Evolutionary conservation across 2,113 vertebrate species (phyloP).

Genomic region (Python bivittatus): DNA sequence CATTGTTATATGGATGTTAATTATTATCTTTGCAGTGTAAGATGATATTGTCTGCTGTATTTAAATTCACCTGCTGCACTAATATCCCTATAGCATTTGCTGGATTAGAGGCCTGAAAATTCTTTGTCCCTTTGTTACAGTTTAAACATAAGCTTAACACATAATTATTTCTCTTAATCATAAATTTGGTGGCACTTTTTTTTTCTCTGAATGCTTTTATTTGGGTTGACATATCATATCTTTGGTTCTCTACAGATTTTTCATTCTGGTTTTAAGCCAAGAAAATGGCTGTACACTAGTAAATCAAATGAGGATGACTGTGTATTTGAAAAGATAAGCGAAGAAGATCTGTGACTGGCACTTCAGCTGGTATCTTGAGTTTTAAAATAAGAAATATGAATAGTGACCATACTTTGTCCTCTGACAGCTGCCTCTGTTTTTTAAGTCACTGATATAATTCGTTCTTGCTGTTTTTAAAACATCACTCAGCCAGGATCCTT

Average conservation of each 20-base stretch:
- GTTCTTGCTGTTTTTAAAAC: neutral
- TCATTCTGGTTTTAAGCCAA: constrained; percentile 23
- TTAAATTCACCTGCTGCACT: neutral
- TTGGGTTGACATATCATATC: neutral
- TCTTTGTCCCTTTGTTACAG: neutral
- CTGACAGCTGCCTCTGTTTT: neutral
- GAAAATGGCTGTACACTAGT: neutral
- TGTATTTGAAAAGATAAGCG: constrained; percentile 35
- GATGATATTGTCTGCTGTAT: neutral
- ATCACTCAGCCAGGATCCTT: neutral
- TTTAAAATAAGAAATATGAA: neutral
- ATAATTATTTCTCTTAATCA: neutral
- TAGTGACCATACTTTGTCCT: neutral
- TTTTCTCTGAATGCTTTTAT: neutral
- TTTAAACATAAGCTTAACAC: neutral
- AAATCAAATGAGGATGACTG: constrained; percentile 12
- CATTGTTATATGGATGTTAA: neutral
- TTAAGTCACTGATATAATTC: neutral
- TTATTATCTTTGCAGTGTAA: neutral
- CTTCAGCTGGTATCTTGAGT: neutral
- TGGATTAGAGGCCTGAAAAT: neutral
- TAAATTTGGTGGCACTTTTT: neutral
- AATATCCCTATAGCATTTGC: neutral
- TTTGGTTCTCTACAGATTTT: constrained; percentile 21
- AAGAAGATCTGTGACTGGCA: constrained; percentile 23